Evolutionary conservation across 1,140 invertebrate species (phyloP), one percentile per base, ranked within the genome.

Genomic region (Eciton burchellii): DNA sequence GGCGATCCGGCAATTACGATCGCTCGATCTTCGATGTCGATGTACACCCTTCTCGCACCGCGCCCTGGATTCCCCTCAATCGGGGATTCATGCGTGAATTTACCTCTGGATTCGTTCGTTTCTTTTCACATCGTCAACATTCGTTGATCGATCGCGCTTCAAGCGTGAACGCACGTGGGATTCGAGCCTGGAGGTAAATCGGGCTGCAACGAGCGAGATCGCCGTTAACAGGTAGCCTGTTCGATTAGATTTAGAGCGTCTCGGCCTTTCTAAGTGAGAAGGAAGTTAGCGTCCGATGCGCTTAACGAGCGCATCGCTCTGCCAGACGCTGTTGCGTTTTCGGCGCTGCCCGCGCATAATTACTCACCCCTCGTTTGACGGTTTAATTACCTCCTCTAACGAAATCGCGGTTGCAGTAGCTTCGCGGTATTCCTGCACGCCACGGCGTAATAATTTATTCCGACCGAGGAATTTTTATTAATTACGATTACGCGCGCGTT

Each of bases 401-500:
- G 60, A 71, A 81, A 68, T 35, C 35, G 21, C 29, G 24, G 52
- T 35, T 47, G 56, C 52, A 83, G n/a, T n/a, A 85, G 87, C 21
- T 86, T 81, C 49, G 62, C 83, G 89, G 70, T 88, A 90, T 89
- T 85, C 85, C 70, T 79, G 43, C n/a, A 56, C 74, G 12, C 41
- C 52, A 12, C 74, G n/a, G n/a, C n/a, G n/a, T n/a, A n/a, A 19
- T 45, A 26, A 45, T 79, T 79, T 79, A 43, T 62, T 49, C 21
- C 21, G n/a, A 12, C 41, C 26, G 6, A 68, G 24, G 8, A 68
- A 56, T 43, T 66, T 77, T 77, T 56, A 68, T 56, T 70, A 79
- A 79, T 35, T n/a, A n/a, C n/a, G n/a, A 11, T 56, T 14, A 29
- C 26, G 43, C 43, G 73, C 60, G 21, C 43, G 43, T 57, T 63